Conservation (phyloP, 2,113 vertebrate genomes). For the Corythornis vintsioides region DNA sequence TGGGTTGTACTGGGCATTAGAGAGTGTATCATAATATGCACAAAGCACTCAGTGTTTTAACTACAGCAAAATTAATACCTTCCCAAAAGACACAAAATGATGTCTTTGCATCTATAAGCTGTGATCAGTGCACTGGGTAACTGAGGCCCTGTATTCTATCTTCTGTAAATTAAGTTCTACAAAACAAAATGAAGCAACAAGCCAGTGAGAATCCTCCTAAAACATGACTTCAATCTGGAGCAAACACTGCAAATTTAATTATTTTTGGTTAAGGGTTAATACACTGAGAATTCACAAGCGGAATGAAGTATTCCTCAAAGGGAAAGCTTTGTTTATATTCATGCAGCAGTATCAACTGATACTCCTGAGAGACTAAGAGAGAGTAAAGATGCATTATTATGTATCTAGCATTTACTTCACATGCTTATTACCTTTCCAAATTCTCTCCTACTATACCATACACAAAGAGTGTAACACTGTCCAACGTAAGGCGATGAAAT, state of each 20-base stretch:
- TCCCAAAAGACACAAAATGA: neutral
- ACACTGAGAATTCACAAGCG: neutral
- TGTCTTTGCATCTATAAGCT: neutral
- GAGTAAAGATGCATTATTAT: neutral
- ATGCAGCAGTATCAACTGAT: neutral
- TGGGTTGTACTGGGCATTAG: neutral
- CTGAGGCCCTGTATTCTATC: neutral
- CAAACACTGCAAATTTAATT: neutral
- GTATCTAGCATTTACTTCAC: neutral
- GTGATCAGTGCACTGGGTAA: fast-evolving
- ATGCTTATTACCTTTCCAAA: neutral
- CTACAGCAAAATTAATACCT: neutral
- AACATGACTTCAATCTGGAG: neutral
- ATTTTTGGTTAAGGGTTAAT: neutral
- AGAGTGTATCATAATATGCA: neutral
- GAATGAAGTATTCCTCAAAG: constrained; percentile 18
- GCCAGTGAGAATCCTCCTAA: neutral
- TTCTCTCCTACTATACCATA: neutral
- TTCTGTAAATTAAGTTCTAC: neutral
- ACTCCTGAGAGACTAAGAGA: neutral
- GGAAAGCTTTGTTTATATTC: neutral
- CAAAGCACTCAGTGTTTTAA: neutral
- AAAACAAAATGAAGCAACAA: neutral
- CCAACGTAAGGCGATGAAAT: neutral
- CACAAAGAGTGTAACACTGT: neutral